A percentile compares a stretch with the other conserved stretches of the same genome.
These are phyloP conservation scores for Agonopterix arenella DNA, from an alignment of 2,888 invertebrate species.

Conservation along the genomic window DNA sequence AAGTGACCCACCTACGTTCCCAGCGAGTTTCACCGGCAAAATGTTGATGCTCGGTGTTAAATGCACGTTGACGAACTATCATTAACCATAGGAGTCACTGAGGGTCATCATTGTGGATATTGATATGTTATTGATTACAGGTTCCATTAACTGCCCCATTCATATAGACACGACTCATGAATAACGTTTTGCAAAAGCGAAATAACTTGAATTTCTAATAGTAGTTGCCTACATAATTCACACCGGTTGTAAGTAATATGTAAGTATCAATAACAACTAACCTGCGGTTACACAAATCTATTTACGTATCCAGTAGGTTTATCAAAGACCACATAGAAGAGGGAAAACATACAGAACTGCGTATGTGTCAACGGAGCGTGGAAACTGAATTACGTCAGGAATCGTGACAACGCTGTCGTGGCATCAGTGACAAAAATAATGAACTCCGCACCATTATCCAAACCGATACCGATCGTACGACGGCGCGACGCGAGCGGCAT, in stretches of 20 bases:
- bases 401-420: slow-evolving; percentile 52
- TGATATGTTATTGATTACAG: background rate
- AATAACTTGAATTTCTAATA: no score
- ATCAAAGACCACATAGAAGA: slow-evolving; percentile 7
- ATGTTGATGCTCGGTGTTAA: slow-evolving; percentile 24
- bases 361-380: slow-evolving; percentile 41
- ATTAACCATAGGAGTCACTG: slow-evolving; percentile 15
- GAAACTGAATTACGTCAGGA: slow-evolving; percentile 49
- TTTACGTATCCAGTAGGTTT: background rate
- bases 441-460: slow-evolving; percentile 41
- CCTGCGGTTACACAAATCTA: background rate
- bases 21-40: slow-evolving; percentile 18
- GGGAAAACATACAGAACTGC: slow-evolving; percentile 20
- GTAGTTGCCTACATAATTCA: no score
- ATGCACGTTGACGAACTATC: slow-evolving; percentile 31
- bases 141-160: background rate
- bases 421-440: slow-evolving; percentile 51
- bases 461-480: slow-evolving; percentile 41
- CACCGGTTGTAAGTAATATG: no score
- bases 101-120: slow-evolving; percentile 17
- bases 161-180: no score
- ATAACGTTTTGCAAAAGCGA: no score
- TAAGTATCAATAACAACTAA: no score
- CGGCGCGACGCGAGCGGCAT: slow-evolving; percentile 17
- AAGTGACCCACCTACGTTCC: slow-evolving; percentile 5